Evolutionary conservation across 2,888 invertebrate genomes (phyloP).

Genomic region (Ochropleura leucogaster): DNA sequence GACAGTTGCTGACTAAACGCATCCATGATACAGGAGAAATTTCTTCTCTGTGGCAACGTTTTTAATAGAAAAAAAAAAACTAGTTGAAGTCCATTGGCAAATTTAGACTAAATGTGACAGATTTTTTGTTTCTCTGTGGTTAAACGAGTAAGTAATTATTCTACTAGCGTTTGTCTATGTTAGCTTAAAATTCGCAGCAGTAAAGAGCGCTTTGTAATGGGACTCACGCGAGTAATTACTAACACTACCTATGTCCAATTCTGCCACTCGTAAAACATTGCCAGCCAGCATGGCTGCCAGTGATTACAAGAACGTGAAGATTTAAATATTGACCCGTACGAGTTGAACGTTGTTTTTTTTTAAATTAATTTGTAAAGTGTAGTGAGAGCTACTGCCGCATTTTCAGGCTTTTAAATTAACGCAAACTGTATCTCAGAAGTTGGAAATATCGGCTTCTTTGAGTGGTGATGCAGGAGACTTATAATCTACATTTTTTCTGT

Average conservation of each 20-base stretch:
- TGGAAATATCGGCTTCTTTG: too few species aligned
- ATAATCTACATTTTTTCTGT: background rate
- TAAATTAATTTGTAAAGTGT: too few species aligned
- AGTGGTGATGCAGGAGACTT: background rate
- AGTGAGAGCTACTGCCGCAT: too few species aligned
- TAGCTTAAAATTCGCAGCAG: constrained; percentile 28
- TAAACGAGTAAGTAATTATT: constrained; percentile 10
- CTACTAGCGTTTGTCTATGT: background rate
- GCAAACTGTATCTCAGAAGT: too few species aligned
- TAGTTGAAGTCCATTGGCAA: too few species aligned
- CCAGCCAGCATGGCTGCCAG: background rate
- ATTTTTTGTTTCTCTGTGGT: background rate
- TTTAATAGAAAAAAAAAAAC: too few species aligned
- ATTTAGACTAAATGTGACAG: too few species aligned
- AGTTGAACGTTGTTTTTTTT: too few species aligned
- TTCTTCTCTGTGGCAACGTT: too few species aligned
- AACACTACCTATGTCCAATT: constrained; percentile 11
- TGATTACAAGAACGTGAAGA: constrained; percentile 10
- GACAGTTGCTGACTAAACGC: too few species aligned
- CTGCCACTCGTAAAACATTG: constrained; percentile 15
- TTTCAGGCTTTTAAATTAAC: too few species aligned
- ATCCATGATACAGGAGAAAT: too few species aligned
- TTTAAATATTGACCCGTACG: background rate
- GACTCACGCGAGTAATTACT: constrained; percentile 25
- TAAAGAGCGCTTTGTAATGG: constrained; percentile 24